Evolutionary conservation across 1,140 invertebrate species (phyloP).

Genomic region (Trinorchestia longiramus): DNA sequence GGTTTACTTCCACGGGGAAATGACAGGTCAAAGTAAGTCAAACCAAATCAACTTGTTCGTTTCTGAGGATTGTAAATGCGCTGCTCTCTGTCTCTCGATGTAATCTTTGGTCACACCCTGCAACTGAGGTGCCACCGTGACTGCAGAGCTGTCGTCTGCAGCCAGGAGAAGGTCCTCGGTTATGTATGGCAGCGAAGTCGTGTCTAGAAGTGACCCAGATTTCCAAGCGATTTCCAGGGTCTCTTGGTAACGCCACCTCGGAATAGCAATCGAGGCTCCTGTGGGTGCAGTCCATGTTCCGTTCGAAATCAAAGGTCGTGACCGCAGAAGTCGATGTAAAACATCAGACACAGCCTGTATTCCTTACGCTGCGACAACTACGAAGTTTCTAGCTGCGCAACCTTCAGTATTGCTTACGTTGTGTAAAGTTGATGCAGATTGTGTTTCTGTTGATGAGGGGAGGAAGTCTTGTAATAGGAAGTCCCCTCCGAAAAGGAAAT

Average conservation of each 20-base stretch:
- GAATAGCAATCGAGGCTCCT: constrained; percentile 22
- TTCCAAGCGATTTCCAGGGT: constrained; percentile 24
- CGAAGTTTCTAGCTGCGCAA: not conserved
- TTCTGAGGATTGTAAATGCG: not conserved
- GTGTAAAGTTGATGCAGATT: not conserved
- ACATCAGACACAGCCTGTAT: not conserved
- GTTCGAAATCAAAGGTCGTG: constrained; percentile 40
- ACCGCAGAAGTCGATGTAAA: not conserved
- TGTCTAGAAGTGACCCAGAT: constrained; percentile 33
- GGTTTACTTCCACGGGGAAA: not conserved
- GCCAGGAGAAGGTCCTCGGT: not conserved
- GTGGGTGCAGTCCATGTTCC: not conserved
- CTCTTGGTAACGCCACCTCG: not conserved
- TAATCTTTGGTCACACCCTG: not conserved
- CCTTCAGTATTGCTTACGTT: not conserved
- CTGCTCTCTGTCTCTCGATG: not conserved
- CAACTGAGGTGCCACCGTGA: not conserved
- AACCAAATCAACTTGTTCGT: not conserved
- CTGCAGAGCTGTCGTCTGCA: not conserved
- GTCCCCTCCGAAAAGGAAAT: too few species aligned
- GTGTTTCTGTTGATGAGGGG: not conserved
- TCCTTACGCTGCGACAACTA: not conserved
- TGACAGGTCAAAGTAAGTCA: not conserved
- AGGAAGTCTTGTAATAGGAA: not conserved
- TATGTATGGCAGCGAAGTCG: constrained; percentile 9